Evolutionary conservation across 2,113 vertebrate genomes (phyloP), one percentile per base, ranked within the genome.

Genomic region (western clawed frog (Xenopus tropicalis)): DNA sequence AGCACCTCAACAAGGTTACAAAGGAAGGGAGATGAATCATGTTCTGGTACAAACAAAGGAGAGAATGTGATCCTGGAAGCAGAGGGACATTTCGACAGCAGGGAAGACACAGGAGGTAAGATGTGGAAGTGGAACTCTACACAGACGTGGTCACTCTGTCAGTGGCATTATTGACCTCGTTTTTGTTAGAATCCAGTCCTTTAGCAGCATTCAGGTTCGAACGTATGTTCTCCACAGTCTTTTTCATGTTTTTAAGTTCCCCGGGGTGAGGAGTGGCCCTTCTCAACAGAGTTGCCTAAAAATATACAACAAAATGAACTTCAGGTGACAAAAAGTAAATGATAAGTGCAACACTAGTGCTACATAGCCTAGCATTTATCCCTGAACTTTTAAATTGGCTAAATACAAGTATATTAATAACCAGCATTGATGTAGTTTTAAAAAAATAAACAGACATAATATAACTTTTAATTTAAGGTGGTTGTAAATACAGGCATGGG

Each of bases 121-220:
- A 89, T 81, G 81, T 65, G 82, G 87, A 93, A 91, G 88, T 82
- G 87, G 86, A 86, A 79, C 42, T 86, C 94, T 96, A 98, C 89
- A 98, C 97, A 19, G 96, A 97, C 74, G 97, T 98, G 88, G 95
- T 98, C 90, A 98, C 92, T 87, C 90, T 93, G 89, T 96, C 94
- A 85, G 91, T 80, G 90, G 94, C 86, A 24, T 96, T 98, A 92
- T 96, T 98, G 94, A 99, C 94, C 93, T 99, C 92, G 2, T 99
- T 99, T 93, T 98, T 99, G 93, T 98, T 99, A 88, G 97, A 95
- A 89, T 99, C 97, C 94, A 99, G 90, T 91, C 89, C 94, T 92
- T 96, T 98, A 90, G 96, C 96, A 74, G 95, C 94, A 22, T 94
- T 97, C 93, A 97, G 85, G 86, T 98, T 95, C 7, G 97, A 98